Conservation (phyloP, 2,888 invertebrate genomes). For the Adelognathus sp. region DNA sequence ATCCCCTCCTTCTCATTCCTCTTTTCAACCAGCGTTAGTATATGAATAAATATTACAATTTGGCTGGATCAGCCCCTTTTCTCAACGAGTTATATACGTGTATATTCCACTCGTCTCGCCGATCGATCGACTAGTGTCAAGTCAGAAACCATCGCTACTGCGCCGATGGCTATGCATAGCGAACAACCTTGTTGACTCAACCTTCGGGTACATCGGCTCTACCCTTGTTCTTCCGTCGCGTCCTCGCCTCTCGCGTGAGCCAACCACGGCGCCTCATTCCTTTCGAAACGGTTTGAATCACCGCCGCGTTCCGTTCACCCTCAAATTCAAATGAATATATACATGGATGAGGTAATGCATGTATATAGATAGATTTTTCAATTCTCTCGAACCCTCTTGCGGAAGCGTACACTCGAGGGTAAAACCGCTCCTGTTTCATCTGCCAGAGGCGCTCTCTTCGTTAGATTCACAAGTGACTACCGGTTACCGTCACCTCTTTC, state of each 20-base stretch:
- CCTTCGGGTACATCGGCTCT: constrained; percentile 28
- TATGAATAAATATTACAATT: constrained; percentile 80
- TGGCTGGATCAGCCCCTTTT: constrained; percentile 77
- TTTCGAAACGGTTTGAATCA: constrained; percentile 38
- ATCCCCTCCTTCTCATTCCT: not conserved
- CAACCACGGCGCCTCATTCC: constrained; percentile 33
- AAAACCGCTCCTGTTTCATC: constrained; percentile 25
- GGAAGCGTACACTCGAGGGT: constrained; percentile 15
- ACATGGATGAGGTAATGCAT: constrained; percentile 4
- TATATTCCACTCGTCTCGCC: constrained; percentile 69
- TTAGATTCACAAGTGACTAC: constrained; percentile 41
- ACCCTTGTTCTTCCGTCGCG: constrained; percentile 27
- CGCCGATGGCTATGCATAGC: constrained; percentile 27
- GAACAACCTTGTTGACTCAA: constrained; percentile 30
- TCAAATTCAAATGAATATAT: not conserved
- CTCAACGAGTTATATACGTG: constrained; percentile 79
- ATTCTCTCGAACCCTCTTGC: constrained; percentile 33
- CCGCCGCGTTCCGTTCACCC: not conserved
- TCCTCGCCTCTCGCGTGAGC: constrained; percentile 23
- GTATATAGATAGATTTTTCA: constrained; percentile 30
- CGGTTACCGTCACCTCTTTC: constrained; percentile 1
- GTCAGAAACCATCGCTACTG: constrained; percentile 16
- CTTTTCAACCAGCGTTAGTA: constrained; percentile 57
- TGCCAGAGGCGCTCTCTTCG: constrained; percentile 13
- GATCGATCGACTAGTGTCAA: constrained; percentile 71